Base-by-base conservation (phyloP, 1,140 invertebrate genomes). In the Sycophaga agraensis region DNA sequence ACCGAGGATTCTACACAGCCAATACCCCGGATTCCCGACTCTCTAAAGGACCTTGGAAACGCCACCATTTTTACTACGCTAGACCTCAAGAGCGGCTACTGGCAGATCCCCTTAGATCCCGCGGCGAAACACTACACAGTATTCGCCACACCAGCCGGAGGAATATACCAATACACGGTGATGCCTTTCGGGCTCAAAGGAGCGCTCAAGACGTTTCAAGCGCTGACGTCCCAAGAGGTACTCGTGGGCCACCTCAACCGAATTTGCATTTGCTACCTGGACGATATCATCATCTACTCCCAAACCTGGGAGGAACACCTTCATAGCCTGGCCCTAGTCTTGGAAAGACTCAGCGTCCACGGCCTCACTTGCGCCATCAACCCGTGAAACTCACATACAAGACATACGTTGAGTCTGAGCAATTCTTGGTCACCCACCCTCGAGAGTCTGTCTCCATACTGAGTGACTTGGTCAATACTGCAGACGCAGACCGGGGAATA, bases 1-100 rank as follows among this genome's bases (percentile, higher is more conserved):
- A 64, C 57, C 1, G 7, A 24, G 19, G 55, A 68, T 17, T 35
- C 45, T 2, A 14, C 51, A 0, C 50, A 48, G 0, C 16, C 53
- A 2, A 31, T 63, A 12, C 60, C 66, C 9, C 19, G 31, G 3
- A 65, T 68, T 11, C 60, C 46, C 0, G 34, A 62, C 0, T 6
- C 37, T 0, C 14, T 68, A 0, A 64, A 68, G 11, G 59, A 64
- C 16, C 14, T 66, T 0, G 64, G 64, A 7, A 21, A 51, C 5
- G 34, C 58, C 0, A 22, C 4, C 0, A 37, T 66, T 0, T 66
- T 68, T 11, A 37, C 58, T 0, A 59, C 49, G 0, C 12, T 68
- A 0, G 58, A 68, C 14, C 34, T 63, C 2, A 46, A 31, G 5
- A 63, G 34, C 16, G 63, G 59, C 0, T 65, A 67, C 16, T 67